phyloP scores from a whole-genome alignment of 1,140 invertebrate species.

The Goniozus legneri region DNA sequence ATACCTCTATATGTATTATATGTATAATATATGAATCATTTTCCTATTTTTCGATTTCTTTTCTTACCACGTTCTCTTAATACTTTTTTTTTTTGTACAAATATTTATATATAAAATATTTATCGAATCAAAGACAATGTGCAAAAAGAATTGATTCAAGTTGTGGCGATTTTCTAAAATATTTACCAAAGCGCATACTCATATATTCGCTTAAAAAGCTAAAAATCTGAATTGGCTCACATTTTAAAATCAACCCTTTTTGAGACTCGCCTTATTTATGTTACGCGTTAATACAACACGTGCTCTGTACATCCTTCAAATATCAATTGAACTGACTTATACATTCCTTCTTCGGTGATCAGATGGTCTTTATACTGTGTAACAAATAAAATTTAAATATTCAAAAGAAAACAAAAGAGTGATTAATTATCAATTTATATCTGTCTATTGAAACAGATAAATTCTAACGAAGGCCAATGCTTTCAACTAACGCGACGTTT shows the following conservation, averaged over 20 bases:
- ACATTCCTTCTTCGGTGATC: too few species aligned
- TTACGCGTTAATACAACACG: conserved; percentile 23
- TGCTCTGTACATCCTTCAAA: conserved; percentile 3
- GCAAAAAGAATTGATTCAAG: conserved; percentile 20
- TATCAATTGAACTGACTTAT: not conserved
- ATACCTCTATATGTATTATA: conserved; percentile 18
- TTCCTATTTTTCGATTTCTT: conserved; percentile 13
- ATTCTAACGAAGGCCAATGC: conserved; percentile 4
- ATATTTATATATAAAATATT: conserved; percentile 51
- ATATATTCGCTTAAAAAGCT: too few species aligned
- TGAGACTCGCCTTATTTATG: too few species aligned
- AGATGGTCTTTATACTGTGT: too few species aligned
- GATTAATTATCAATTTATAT: too few species aligned
- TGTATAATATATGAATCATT: conserved; percentile 3
- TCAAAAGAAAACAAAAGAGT: too few species aligned
- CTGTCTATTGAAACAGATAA: too few species aligned
- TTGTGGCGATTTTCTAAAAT: not conserved
- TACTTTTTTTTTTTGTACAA: conserved; percentile 39
- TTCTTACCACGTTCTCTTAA: conserved; percentile 25
- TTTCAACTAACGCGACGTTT: conserved; percentile 9
- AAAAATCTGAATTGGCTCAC: too few species aligned
- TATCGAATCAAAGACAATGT: conserved; percentile 26
- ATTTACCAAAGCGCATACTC: too few species aligned
- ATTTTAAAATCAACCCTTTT: too few species aligned
- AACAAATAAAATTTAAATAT: too few species aligned